Evolutionary conservation across 1,140 invertebrate genomes (phyloP).

Genomic region (Saccostrea echinata): DNA sequence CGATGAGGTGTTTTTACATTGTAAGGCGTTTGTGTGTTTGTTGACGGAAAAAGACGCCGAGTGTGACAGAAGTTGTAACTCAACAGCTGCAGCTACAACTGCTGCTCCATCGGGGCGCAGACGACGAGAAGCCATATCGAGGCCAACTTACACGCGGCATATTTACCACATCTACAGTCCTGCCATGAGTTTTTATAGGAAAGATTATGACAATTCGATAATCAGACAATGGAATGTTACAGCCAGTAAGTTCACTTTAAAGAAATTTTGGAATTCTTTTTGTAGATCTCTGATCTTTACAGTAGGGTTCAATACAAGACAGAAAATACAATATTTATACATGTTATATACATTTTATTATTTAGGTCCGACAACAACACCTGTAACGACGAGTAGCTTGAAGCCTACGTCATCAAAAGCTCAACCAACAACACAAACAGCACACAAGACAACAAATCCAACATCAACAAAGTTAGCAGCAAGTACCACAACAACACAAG

Average conservation of each 20-base stretch:
- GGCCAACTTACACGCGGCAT: background rate
- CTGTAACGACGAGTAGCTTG: slow-evolving; percentile 1
- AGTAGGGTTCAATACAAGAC: too few relatives aligned
- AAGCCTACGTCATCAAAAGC: background rate
- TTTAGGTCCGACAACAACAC: background rate
- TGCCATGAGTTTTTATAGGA: slow-evolving; percentile 42
- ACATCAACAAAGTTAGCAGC: background rate
- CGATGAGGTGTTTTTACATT: slow-evolving; percentile 65
- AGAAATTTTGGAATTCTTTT: background rate
- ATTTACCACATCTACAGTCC: slow-evolving; percentile 41
- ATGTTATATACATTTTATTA: background rate
- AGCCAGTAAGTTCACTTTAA: background rate
- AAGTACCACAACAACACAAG: slow-evolving; percentile 30
- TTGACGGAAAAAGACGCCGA: slow-evolving; percentile 60
- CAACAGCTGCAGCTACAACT: slow-evolving; percentile 26
- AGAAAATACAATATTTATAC: background rate
- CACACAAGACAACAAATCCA: background rate
- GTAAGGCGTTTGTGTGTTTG: slow-evolving; percentile 69
- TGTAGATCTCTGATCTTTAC: background rate
- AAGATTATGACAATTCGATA: background rate
- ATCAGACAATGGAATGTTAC: slow-evolving; percentile 52
- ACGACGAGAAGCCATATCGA: slow-evolving; percentile 19
- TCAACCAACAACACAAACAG: background rate
- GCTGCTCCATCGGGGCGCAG: slow-evolving; percentile 37
- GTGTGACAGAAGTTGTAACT: slow-evolving; percentile 71